Evolutionary conservation across 1,140 invertebrate species (phyloP).

Genomic region (Phenacoccus solenopsis): DNA sequence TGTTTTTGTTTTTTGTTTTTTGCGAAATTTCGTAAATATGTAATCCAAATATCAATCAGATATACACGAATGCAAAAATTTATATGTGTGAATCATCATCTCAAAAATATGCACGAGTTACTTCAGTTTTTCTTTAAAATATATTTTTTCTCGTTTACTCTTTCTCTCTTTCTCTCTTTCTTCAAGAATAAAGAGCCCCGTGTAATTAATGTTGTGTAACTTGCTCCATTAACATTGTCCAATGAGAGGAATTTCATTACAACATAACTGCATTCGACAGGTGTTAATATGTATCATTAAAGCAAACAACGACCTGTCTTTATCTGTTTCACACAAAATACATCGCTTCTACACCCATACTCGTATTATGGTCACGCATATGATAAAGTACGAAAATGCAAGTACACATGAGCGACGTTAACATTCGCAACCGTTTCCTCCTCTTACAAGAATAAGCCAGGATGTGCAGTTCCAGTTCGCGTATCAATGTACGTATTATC

Average conservation of each 20-base stretch:
- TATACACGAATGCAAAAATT: too few species aligned
- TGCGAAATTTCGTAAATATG: too few species aligned
- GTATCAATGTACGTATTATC: too few species aligned
- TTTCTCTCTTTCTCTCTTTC: background rate
- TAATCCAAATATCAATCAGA: too few species aligned
- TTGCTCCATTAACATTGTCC: background rate
- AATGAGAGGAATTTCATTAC: background rate
- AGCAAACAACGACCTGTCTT: background rate
- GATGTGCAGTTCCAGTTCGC: too few species aligned
- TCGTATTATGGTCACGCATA: background rate
- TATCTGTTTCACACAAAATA: background rate
- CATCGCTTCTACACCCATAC: background rate
- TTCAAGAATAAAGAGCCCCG: background rate
- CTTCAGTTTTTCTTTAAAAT: background rate
- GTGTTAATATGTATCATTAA: slow-evolving; percentile 3
- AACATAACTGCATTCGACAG: background rate
- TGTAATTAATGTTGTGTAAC: background rate
- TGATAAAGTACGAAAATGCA: background rate
- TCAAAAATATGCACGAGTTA: background rate
- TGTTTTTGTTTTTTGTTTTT: too few species aligned
- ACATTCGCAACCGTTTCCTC: too few species aligned
- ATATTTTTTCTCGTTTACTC: background rate
- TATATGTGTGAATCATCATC: too few species aligned
- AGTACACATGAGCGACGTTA: too few species aligned
- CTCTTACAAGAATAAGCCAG: too few species aligned